Conservation (phyloP, 2,113 vertebrate genomes). For the Struthio camelus region DNA sequence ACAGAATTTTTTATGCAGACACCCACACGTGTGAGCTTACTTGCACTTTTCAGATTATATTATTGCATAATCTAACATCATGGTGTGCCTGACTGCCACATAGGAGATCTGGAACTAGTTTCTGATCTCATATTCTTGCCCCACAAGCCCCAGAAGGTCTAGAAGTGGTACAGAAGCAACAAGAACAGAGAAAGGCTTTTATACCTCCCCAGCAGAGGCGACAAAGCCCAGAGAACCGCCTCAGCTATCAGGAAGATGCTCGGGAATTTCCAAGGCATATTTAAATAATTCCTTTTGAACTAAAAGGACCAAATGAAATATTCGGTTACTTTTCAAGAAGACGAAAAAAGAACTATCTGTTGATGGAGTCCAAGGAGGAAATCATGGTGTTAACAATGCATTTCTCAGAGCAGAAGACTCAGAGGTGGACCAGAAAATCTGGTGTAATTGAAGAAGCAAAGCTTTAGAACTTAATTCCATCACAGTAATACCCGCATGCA, state of each 20-base stretch:
- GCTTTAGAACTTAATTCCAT: not conserved
- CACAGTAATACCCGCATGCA: not conserved
- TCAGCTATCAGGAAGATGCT: not conserved
- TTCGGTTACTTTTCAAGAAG: not conserved
- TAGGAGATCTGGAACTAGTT: not conserved
- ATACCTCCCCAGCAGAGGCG: not conserved
- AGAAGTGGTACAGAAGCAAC: constrained; percentile 24
- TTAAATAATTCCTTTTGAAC: constrained; percentile 38
- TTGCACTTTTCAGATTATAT: not conserved
- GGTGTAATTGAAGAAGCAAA: not conserved
- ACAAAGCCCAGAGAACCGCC: not conserved
- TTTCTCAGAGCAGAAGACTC: not conserved
- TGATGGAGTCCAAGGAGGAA: not conserved
- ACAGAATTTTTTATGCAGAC: not conserved
- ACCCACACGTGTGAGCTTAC: not conserved
- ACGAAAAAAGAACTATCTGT: not conserved
- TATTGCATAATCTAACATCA: not conserved
- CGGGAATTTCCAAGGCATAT: not conserved
- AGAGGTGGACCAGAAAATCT: not conserved
- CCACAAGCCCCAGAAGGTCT: not conserved
- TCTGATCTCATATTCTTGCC: not conserved
- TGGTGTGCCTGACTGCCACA: not conserved
- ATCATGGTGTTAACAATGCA: not conserved
- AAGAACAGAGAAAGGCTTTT: not conserved
- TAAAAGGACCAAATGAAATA: not conserved